Evolutionary conservation across 2,888 invertebrate species (phyloP), one percentile per base, ranked within the genome.

Genomic region (Drosophila parthenogenetica): DNA sequence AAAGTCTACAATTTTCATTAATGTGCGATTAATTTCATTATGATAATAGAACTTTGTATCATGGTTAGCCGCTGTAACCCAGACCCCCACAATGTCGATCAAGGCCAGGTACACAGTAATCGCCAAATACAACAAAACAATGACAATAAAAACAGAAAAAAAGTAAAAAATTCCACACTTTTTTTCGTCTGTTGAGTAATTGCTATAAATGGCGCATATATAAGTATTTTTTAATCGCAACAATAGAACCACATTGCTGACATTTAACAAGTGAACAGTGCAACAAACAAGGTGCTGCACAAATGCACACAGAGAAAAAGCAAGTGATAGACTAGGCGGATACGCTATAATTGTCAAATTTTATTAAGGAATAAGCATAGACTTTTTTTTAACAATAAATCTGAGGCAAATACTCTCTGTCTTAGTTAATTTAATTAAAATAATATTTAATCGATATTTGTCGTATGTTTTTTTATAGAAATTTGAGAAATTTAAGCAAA

Each of bases 1-100:
- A 0, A 14, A 32, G 13, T 35, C 35, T 46, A 29, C 11, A 50
- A 37, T 37, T 37, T 17, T 13, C 7, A 19, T 19, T 35, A 35
- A 16, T 10, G 11, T 54, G 42, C 17, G n/a, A 8, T 8, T 14
- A n/a, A 14, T 35, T 3, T 17, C 42, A n/a, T 29, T 29, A 16
- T 10, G 13, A 17, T 2, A 8, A 14, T 40, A 17, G 29, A 29
- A 29, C 29, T 29, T 5, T 29, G 17, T 29, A 5, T 40, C 16
- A 53, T 29, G 14, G 46, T 16, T 68, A 42, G 16, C 10, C 16
- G 13, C n/a, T 37, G 40, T 14, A 42, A 66, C 57, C 61, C 53
- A 49, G 73, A 66, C 61, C 67, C 50, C 43, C 42, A 14, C 57
- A 73, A 74, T 64, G 57, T 61, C 75, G 64, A 49, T 45, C 75